Percentiles rank a stretch among this genome's conserved stretches.
Evolutionary conservation across 1,140 invertebrate genomes (phyloP).

Genomic region (Anoplophora glabripennis): DNA sequence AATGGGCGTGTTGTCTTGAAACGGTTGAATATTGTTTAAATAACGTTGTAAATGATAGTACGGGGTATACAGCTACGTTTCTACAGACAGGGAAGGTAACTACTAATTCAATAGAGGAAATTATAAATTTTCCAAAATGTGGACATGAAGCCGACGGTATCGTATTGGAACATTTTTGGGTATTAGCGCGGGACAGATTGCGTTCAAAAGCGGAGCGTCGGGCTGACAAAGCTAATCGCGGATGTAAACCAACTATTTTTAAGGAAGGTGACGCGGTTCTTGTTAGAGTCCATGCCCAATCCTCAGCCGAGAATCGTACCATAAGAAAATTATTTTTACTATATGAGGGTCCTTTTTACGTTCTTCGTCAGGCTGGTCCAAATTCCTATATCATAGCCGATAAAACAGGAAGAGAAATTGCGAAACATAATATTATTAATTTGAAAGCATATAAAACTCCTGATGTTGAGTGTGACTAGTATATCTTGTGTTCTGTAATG

Average conservation of each 20-base stretch:
- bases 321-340: not conserved
- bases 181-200: not conserved
- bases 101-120: not conserved
- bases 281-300: not conserved
- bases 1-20: constrained; percentile 5
- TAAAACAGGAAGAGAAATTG: too few relatives aligned
- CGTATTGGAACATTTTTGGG: not conserved
- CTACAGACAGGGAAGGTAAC: not conserved
- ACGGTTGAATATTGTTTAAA: constrained; percentile 4
- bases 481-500: too few relatives aligned
- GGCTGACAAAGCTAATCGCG: not conserved
- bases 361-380: not conserved
- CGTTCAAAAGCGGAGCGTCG: not conserved
- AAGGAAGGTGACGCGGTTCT: not conserved
- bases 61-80: constrained; percentile 7
- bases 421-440: too few relatives aligned
- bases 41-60: not conserved
- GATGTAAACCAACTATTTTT: not conserved
- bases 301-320: not conserved
- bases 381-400: not conserved
- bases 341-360: not conserved
- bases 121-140: not conserved
- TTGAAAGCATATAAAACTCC: too few relatives aligned
- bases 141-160: not conserved
- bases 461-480: too few relatives aligned